Evolutionary conservation across 2,113 vertebrate genomes (phyloP).

Genomic region (Notiomystis cincta): DNA sequence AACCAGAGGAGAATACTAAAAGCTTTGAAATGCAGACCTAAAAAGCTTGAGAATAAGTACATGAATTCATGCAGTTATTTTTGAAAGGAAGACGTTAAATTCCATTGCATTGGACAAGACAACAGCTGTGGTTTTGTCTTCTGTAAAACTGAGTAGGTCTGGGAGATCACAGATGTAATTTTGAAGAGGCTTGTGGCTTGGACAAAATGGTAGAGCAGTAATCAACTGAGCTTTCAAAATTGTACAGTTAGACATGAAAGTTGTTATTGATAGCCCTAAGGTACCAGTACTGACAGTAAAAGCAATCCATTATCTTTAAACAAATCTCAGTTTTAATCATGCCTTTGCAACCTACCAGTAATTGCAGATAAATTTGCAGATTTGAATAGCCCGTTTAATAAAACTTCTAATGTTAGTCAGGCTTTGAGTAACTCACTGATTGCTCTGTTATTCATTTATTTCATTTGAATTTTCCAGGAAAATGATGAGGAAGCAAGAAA

Average conservation of each 20-base stretch:
- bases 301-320: neutral
- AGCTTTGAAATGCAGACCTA: neutral
- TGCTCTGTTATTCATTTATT: neutral
- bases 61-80: neutral
- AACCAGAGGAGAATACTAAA: neutral
- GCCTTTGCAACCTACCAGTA: neutral
- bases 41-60: neutral
- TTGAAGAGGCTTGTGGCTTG: neutral
- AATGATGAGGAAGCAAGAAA: constrained; percentile 78
- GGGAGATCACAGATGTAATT: neutral
- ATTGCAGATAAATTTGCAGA: neutral
- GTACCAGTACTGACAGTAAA: neutral
- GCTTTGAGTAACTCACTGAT: neutral
- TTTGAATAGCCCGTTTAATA: neutral
- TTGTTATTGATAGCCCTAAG: neutral
- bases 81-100: neutral
- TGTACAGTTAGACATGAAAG: neutral
- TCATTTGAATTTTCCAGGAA: constrained; percentile 65
- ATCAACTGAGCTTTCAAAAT: neutral
- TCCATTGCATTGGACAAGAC: neutral
- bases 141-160: neutral
- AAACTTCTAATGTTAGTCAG: neutral
- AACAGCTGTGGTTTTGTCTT: neutral
- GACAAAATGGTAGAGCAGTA: neutral
- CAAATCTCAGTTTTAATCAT: neutral